Evolutionary conservation across 2,888 invertebrate species (phyloP).

Genomic region (Melanargia galathea): DNA sequence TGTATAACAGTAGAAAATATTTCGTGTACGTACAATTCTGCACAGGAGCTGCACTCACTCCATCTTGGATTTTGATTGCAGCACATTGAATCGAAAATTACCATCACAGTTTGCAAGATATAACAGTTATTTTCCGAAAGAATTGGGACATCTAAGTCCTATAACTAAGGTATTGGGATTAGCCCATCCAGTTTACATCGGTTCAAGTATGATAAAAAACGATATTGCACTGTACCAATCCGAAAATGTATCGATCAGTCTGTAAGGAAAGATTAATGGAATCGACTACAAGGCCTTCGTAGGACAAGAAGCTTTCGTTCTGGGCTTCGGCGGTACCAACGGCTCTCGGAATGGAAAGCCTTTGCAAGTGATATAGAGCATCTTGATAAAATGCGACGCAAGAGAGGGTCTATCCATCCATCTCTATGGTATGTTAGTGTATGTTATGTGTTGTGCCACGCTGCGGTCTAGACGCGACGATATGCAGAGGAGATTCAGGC

Average conservation of each 20-base stretch:
- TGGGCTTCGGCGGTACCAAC: conserved; percentile 13
- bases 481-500: conserved; percentile 24
- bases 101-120: conserved; percentile 5
- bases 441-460: not conserved
- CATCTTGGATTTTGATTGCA: conserved; percentile 19
- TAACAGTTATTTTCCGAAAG: conserved; percentile 13
- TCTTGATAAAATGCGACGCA: conserved; percentile 1
- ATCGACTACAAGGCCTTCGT: conserved; percentile 1
- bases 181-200: not conserved
- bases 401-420: no score
- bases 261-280: conserved; percentile 13
- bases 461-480: not conserved
- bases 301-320: conserved; percentile 10
- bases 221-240: conserved; percentile 7
- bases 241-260: conserved; percentile 3
- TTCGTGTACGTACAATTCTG: not conserved
- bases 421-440: not conserved
- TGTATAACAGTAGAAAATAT: no score
- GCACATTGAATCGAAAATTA: conserved; percentile 13
- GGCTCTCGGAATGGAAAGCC: not conserved
- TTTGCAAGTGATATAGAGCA: not conserved
- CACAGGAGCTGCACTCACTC: conserved; percentile 21
- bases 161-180: not conserved
- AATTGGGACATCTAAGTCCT: not conserved
- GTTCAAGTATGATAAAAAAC: not conserved